Evolutionary conservation across 2,113 vertebrate genomes (phyloP), one percentile per base, ranked within the genome.

Genomic region (Coreoperca whiteheadi): DNA sequence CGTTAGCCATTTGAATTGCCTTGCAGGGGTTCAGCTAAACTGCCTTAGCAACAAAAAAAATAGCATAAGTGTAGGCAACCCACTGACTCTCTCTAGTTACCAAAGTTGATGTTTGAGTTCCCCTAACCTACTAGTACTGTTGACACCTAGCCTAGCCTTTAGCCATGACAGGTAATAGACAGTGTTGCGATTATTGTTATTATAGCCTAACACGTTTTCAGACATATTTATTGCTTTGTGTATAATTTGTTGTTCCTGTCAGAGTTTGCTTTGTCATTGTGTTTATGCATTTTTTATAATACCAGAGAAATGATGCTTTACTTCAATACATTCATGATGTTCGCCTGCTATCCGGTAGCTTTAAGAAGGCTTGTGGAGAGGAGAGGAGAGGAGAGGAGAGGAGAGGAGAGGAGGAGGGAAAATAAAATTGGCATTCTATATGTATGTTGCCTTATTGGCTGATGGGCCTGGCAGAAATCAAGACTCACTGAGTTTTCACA

Each of bases 221-320:
- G 82, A 82, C 51, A 65, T 95, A 95, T 95, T 96, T 96, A 94
- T 95, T 94, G 76, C 57, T 67, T 86, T 86, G 89, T 84, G 61
- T 89, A 65, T 25, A 21, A 61, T 89, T 71, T 70, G 28, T 77
- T 79, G 48, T 70, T 50, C 21, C 10, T 65, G 37, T 67, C 23
- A n/a, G 34, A 37, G 32, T 51, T 86, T 71, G 20, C 12, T 83
- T 90, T 79, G 74, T 71, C 30, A 76, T 71, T 57, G 46, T 81
- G 74, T 69, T 70, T 77, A 66, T 89, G 74, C 32, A 64, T 90
- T 72, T 82, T 64, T 70, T 23, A 57, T 74, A 56, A 87, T 63
- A 78, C 79, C 63, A 23, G 73, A 86, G 73, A 87, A 87, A 87
- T 79, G 43, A 77, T 16, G 87, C 92, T 92, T 92, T 91, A 82